Conservation (phyloP, 2,797 vertebrate species). For the Alcedo quadribrachys region DNA sequence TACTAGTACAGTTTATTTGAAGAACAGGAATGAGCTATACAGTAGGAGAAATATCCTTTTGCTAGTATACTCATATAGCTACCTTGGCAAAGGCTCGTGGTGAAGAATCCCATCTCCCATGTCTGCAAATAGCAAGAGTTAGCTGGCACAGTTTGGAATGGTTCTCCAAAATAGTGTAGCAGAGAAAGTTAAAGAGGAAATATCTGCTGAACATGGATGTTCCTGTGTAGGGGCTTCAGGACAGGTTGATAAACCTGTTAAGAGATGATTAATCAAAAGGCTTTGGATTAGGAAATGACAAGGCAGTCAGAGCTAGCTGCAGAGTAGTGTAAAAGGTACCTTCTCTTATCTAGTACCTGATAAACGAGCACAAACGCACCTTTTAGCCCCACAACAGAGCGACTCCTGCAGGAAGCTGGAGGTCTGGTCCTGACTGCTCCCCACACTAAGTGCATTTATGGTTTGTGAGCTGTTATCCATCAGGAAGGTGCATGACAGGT, state of each 20-base stretch:
- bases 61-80: conserved; percentile 35
- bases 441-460: conserved; percentile 30
- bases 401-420: neutral
- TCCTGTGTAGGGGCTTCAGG: neutral
- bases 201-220: conserved; percentile 35
- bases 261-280: neutral
- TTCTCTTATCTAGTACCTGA: neutral
- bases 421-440: conserved; percentile 19
- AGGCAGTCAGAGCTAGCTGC: conserved; percentile 7
- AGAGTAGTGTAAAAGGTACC: neutral
- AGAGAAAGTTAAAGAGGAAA: neutral
- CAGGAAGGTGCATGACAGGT: conserved; percentile 43
- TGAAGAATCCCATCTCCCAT: conserved; percentile 35
- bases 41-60: conserved; percentile 37
- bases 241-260: conserved; percentile 28
- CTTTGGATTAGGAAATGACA: neutral
- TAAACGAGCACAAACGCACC: neutral
- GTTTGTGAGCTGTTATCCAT: conserved; percentile 52
- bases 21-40: neutral
- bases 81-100: conserved; percentile 23
- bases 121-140: conserved; percentile 64
- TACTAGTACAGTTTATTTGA: conserved; percentile 10
- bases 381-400: neutral
- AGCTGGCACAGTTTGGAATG: conserved; percentile 43
- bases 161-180: conserved; percentile 40